A percentile compares a stretch with the other conserved stretches of the same genome.
These are phyloP conservation scores for Dryocosmus kuriphilus DNA, from an alignment of 2,888 invertebrate species.

Conservation along the genomic window DNA sequence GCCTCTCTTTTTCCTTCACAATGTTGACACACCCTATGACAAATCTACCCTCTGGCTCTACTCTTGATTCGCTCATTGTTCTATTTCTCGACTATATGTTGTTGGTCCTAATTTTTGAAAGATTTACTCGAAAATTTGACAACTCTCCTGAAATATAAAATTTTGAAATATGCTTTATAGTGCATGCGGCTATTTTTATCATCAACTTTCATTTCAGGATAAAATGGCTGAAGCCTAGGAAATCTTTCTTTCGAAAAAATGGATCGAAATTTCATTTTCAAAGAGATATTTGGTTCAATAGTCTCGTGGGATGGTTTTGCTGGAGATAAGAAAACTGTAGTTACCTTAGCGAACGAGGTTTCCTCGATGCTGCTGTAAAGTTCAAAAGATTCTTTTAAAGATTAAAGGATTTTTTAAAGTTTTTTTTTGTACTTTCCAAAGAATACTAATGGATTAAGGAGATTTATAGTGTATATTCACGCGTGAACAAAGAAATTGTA, in stretches of 20 bases:
- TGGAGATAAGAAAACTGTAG: slow-evolving; percentile 41
- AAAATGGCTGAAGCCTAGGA: neutral
- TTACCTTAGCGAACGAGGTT: neutral
- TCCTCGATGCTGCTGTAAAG: slow-evolving; percentile 4
- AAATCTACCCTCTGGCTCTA: slow-evolving; percentile 56
- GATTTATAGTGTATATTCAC: too few relatives aligned
- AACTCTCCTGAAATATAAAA: neutral
- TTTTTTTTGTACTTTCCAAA: neutral
- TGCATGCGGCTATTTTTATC: neutral
- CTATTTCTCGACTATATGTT: neutral
- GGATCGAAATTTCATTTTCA: slow-evolving; percentile 42
- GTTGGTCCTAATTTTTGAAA: neutral
- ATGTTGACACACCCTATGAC: slow-evolving; percentile 53
- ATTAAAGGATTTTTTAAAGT: neutral
- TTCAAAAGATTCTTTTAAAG: slow-evolving; percentile 16
- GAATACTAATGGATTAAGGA: neutral
- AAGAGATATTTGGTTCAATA: slow-evolving; percentile 9
- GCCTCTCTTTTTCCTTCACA: slow-evolving; percentile 51
- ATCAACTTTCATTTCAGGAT: neutral
- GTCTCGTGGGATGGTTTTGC: slow-evolving; percentile 39
- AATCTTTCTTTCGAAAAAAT: slow-evolving; percentile 23
- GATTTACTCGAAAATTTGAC: neutral
- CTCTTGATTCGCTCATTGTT: neutral
- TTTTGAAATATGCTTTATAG: neutral
- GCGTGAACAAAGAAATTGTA: too few relatives aligned